Conservation (phyloP, 2,888 invertebrate genomes). For the Calephelis perditalis region DNA sequence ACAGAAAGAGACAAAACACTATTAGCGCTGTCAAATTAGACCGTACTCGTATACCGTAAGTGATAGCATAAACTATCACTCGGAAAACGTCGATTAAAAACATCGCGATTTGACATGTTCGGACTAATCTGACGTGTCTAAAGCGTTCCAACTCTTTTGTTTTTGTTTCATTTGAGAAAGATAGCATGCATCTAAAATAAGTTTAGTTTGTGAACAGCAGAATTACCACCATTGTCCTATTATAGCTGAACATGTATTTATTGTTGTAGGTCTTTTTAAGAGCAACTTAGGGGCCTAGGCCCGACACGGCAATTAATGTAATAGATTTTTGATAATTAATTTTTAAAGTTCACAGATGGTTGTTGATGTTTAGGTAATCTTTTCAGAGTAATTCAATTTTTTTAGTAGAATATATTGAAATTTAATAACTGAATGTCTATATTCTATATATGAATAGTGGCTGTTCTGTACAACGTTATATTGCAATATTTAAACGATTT, state of each 20-base stretch:
- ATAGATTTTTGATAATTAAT: constrained; percentile 49
- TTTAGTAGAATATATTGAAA: constrained; percentile 28
- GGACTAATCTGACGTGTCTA: no score
- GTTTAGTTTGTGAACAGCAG: no score
- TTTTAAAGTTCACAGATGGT: constrained; percentile 72
- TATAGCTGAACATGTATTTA: constrained; percentile 39
- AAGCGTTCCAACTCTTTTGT: no score
- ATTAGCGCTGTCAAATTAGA: no score
- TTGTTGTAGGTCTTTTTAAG: constrained; percentile 25
- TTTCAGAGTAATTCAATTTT: constrained; percentile 49
- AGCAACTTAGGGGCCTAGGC: constrained; percentile 61
- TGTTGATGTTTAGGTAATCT: constrained; percentile 72
- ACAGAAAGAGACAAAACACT: no score
- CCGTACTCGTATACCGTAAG: no score
- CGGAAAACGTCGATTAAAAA: no score
- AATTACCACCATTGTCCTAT: constrained; percentile 29
- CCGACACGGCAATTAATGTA: constrained; percentile 43
- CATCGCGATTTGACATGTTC: no score
- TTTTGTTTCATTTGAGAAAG: no score
- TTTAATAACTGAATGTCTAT: constrained; percentile 29
- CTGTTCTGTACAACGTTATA: constrained; percentile 40
- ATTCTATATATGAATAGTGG: constrained; percentile 41
- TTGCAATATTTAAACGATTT: constrained; percentile 29
- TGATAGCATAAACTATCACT: no score
- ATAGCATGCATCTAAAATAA: no score